Evolutionary conservation across 2,113 vertebrate species (phyloP).

Genomic region (Marmota monax): DNA sequence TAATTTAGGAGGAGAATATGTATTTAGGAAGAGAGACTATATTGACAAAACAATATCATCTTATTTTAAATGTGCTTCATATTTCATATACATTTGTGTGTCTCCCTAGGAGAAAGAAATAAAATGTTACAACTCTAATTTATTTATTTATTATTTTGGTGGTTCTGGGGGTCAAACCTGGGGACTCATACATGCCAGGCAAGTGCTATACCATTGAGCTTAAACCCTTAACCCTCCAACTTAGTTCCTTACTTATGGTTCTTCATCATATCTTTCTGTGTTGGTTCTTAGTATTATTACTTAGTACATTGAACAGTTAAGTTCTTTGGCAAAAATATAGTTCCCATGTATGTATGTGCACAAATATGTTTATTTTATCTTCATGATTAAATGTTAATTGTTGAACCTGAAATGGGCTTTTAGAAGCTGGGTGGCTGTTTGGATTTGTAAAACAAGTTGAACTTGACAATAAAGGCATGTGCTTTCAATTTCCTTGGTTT

Average conservation of each 20-base stretch:
- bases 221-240: no score
- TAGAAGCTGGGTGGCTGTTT: constrained; percentile 85
- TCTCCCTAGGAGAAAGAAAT: neutral
- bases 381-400: constrained; percentile 79
- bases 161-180: neutral
- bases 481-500: constrained; percentile 88
- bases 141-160: neutral
- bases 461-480: constrained; percentile 88
- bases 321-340: constrained; percentile 29
- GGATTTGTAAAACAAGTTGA: constrained; percentile 87
- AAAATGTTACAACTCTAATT: neutral
- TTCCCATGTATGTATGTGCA: neutral
- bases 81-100: neutral
- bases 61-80: neutral
- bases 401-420: constrained; percentile 83
- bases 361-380: constrained; percentile 74
- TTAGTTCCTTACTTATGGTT: neutral
- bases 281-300: neutral
- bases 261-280: constrained; percentile 13
- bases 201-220: neutral
- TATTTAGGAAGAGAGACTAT: neutral
- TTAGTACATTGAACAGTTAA: neutral
- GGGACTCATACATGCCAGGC: neutral
- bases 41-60: neutral
- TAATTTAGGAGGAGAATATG: neutral